Base-by-base conservation (phyloP, 1,140 invertebrate genomes). In the Teleogryllus occipitalis region DNA sequence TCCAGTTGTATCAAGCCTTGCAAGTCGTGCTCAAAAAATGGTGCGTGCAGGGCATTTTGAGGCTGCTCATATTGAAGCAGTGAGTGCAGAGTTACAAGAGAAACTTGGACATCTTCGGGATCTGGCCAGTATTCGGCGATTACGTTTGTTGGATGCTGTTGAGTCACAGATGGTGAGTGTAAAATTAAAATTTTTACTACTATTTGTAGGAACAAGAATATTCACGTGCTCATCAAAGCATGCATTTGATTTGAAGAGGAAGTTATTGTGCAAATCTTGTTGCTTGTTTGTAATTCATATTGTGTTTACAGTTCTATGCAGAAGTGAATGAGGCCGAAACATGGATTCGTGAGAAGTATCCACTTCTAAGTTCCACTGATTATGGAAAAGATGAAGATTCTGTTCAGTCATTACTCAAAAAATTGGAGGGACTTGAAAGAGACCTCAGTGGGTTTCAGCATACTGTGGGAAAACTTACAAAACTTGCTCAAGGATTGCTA, bases 351-450 rank as follows among this genome's bases (percentile, higher is more conserved):
- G 96, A 97, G 83, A 94, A 95, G 83, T 88, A 90, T n/a, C 93
- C 94, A 0, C 87, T 93, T 47, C 84, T 97, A 15, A 89, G 90
- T 0, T 94, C 92, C 0, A 88, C 86, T 21, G 96, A 98, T 84
- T 91, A 92, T 80, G 96, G 95, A 1, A 93, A 94, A 80, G 96
- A 97, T 85, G 95, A 97, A 87, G 93, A 95, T 82, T 95, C 95
- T 0, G 94, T 95, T 8, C 91, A 93, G 81, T 91, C 91, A 7
- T 87, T 94, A 49, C 87, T 94, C 81, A 93, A 96, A 82, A 94
- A 96, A 84, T 86, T 97, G 14, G 94, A 96, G 83, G 93, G 92
- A 7, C 86, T 95, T 48, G 93, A 94, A 80, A 86, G 94, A 8
- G 96, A 98, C 86, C 87, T 98, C 7, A 87, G 87, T 8, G 89